These are phyloP conservation scores for Argyresthia albistria DNA, from an alignment of 2,888 invertebrate species.

Conservation along the genomic window DNA sequence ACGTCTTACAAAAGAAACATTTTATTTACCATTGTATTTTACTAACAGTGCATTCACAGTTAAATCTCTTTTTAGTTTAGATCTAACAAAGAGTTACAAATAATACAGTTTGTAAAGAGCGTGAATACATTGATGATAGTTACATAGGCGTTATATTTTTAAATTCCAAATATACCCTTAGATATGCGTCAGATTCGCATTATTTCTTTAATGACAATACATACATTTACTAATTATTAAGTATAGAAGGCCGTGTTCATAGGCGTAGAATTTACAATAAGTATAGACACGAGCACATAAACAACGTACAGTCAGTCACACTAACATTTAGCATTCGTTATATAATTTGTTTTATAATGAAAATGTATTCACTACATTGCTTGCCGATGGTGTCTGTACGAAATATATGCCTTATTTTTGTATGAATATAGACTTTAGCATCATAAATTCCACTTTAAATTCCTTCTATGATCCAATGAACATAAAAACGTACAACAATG, in stretches of 20 bases:
- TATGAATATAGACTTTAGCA: too few relatives aligned
- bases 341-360: too few relatives aligned
- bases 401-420: too few relatives aligned
- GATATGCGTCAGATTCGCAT: constrained; percentile 25
- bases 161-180: constrained; percentile 11
- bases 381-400: too few relatives aligned
- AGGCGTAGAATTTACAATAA: constrained; percentile 20
- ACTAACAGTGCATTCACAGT: constrained; percentile 66
- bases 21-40: constrained; percentile 47
- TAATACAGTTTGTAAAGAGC: constrained; percentile 29
- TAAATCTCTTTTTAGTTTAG: constrained; percentile 29
- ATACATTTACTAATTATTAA: constrained; percentile 18
- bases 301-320: too few relatives aligned
- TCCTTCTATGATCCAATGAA: too few relatives aligned
- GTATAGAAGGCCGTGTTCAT: constrained; percentile 51
- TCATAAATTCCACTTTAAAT: too few relatives aligned
- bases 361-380: too few relatives aligned
- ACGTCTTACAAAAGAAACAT: constrained; percentile 51
- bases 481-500: too few relatives aligned
- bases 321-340: too few relatives aligned
- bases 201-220: constrained; percentile 7
- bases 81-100: constrained; percentile 30
- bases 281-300: too few relatives aligned
- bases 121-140: constrained; percentile 39
- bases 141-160: not conserved